Percentiles rank a stretch among this genome's conserved stretches.
Evolutionary conservation across 2,888 invertebrate species (phyloP).

Genomic region (Euplagia quadripunctaria): DNA sequence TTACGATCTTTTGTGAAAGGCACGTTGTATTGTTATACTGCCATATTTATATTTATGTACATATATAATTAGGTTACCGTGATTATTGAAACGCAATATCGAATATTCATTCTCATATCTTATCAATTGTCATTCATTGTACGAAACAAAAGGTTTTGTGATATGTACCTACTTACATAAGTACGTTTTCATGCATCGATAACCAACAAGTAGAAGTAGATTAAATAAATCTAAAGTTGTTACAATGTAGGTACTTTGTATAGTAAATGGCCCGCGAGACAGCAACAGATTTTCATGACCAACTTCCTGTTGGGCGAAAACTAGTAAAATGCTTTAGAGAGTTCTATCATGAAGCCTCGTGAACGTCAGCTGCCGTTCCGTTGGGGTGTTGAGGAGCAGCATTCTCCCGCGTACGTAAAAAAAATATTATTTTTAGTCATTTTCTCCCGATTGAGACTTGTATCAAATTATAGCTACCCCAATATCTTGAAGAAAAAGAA

Average conservation of each 20-base stretch:
- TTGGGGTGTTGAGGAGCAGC: too few relatives aligned
- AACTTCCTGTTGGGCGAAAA: too few relatives aligned
- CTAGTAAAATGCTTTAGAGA: too few relatives aligned
- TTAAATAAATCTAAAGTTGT: not conserved
- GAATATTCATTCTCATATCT: slow-evolving; percentile 14
- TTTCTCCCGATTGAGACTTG: too few relatives aligned
- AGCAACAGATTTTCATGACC: too few relatives aligned
- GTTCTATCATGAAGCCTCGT: too few relatives aligned
- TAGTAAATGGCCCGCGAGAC: not conserved
- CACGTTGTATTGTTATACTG: not conserved
- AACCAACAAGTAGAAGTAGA: not conserved
- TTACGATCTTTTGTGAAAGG: not conserved
- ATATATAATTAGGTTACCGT: slow-evolving; percentile 3
- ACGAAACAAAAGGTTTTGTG: slow-evolving; percentile 18
- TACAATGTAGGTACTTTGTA: not conserved
- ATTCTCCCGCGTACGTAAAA: too few relatives aligned
- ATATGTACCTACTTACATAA: slow-evolving; percentile 12
- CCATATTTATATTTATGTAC: not conserved
- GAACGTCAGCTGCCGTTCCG: too few relatives aligned
- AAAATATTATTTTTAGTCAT: too few relatives aligned
- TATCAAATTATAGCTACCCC: too few relatives aligned
- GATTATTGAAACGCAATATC: slow-evolving; percentile 5
- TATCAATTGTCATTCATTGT: slow-evolving; percentile 21
- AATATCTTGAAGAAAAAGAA: too few relatives aligned
- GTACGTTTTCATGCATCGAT: slow-evolving; percentile 1